Evolutionary conservation across 35 echinoderm and acorn worm genomes (phyloP).

Genomic region (Hemicentrotus pulcherrimus): DNA sequence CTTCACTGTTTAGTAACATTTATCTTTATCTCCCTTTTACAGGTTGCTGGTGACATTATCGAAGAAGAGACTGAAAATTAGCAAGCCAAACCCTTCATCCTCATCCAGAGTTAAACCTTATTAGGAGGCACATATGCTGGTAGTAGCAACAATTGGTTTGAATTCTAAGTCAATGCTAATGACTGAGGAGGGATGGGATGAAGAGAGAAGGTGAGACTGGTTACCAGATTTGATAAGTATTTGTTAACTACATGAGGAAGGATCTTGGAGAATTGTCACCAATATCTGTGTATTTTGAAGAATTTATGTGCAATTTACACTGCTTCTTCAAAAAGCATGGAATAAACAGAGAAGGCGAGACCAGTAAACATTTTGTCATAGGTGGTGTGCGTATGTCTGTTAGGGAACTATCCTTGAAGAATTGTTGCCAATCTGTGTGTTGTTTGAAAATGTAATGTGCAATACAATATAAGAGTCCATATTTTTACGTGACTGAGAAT

Average conservation of each 20-base stretch:
- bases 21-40: not conserved
- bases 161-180: not conserved
- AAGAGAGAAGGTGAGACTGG: not conserved
- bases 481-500: not conserved
- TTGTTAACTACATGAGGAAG: not conserved
- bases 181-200: not conserved
- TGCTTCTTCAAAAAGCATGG: not conserved
- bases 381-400: not conserved
- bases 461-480: not conserved
- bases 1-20: not conserved
- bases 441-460: not conserved
- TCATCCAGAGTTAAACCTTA: no score
- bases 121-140: not conserved
- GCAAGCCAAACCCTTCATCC: not conserved
- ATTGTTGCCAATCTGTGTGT: not conserved
- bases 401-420: not conserved
- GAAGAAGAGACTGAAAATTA: slow-evolving; percentile 40
- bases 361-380: not conserved
- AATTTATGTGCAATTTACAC: no score
- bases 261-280: not conserved
- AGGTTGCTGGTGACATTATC: slow-evolving; percentile 14
- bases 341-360: not conserved
- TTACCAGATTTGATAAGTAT: not conserved
- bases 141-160: not conserved
- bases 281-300: not conserved